phyloP scores from a whole-genome alignment of 2,113 vertebrate species.

The Mormyrus lacerda region DNA sequence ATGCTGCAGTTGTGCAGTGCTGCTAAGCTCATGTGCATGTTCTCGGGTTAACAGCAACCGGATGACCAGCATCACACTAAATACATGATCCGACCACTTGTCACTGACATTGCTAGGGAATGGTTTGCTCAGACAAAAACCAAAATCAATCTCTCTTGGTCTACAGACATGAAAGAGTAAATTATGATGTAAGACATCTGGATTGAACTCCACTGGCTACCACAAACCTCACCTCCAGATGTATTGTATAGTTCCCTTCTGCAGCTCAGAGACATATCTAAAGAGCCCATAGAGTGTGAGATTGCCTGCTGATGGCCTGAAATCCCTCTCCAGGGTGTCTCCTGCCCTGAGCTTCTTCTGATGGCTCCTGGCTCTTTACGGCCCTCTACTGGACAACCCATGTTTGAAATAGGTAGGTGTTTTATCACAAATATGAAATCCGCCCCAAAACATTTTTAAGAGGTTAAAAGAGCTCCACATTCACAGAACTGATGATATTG shows the following conservation, averaged over 20 bases:
- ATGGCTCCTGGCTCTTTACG: neutral
- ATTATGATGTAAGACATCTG: neutral
- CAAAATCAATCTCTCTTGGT: neutral
- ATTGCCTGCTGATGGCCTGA: neutral
- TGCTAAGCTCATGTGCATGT: neutral
- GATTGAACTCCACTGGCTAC: neutral
- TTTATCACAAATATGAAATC: neutral
- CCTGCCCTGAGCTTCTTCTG: neutral
- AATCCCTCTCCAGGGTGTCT: neutral
- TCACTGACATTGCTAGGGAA: neutral
- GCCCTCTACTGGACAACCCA: neutral
- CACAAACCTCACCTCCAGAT: neutral
- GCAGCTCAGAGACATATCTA: neutral
- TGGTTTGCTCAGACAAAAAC: neutral
- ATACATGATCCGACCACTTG: neutral
- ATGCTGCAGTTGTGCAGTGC: neutral
- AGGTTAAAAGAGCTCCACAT: neutral
- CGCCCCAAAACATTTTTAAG: neutral
- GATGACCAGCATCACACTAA: neutral
- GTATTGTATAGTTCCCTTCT: neutral
- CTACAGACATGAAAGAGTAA: neutral
- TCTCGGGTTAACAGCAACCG: neutral
- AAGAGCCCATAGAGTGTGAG: neutral
- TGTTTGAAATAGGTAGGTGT: neutral
- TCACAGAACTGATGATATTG: neutral